Base-by-base conservation (phyloP, 1,140 invertebrate genomes). In the Drosophila quadrilineata region DNA sequence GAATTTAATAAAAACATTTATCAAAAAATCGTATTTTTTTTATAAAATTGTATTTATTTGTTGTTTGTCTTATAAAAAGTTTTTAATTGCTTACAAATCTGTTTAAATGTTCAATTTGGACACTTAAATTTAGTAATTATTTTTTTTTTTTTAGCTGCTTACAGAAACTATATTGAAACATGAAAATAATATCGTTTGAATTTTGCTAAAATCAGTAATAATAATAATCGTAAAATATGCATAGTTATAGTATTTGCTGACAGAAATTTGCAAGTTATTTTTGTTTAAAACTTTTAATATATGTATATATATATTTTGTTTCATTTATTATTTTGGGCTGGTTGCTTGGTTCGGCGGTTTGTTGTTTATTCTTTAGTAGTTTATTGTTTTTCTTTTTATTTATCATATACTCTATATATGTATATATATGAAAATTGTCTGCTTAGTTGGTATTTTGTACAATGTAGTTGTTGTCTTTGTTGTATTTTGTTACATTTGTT, bases 401-500 rank as follows among this genome's bases (percentile, higher is more conserved):
- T 54, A 33, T 9, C 36, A 22, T 40, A 28, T 52, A 45, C 14
- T 35, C 36, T 26, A 35, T 6, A 35, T 36, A 35, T 54, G 68
- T 72, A 58, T 82, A 62, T 73, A 72, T 80, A 72, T 65, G 84
- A 84, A 82, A 84, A 73, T 65, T 43, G 64, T 84, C 60, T 84
- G 77, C 77, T 82, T 82, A 82, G 31, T 35, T 52, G 5, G 77
- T 82, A 82, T 82, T 82, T 82, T 82, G 77, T 82, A 82, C 77
- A 82, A 84, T 82, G 75, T 68, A 77, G 77, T 82, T 82, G 77
- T 82, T 76, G 77, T 82, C 77, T 73, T 84, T 82, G 77, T 82
- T 82, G 53, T 73, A 60, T 73, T 57, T 70, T 71, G 54, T 60
- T 60, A 59, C 38, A 38, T 65, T 69, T 77, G 48, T 79, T 79